Conservation (phyloP, 2,888 invertebrate species). For the Dolichopus griseipennis region DNA sequence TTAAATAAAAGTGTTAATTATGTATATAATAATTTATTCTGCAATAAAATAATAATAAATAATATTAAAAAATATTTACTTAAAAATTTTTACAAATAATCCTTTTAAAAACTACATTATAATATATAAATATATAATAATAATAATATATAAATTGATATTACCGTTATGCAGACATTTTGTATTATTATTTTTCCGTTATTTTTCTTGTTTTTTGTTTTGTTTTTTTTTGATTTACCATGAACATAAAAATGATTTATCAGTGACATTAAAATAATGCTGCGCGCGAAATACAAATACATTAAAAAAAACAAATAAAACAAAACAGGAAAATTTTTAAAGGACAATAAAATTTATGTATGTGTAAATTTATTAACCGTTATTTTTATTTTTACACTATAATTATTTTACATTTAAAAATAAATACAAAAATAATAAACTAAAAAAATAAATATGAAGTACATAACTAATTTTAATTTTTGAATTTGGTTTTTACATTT, state of each 20-base stretch:
- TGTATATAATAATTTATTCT: too few species aligned
- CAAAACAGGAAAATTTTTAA: background rate
- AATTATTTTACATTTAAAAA: too few species aligned
- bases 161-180: background rate
- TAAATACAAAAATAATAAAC: too few species aligned
- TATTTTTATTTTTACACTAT: slow-evolving; percentile 22
- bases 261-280: slow-evolving; percentile 42
- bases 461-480: too few species aligned
- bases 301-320: background rate
- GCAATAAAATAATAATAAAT: background rate
- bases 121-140: too few species aligned
- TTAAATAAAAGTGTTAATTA: too few species aligned
- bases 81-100: background rate
- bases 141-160: too few species aligned
- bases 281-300: background rate
- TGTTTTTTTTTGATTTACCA: slow-evolving; percentile 39
- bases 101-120: background rate
- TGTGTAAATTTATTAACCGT: background rate
- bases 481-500: too few species aligned
- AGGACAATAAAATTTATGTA: background rate
- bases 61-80: background rate
- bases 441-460: too few species aligned
- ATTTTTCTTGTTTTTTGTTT: background rate
- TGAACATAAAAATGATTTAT: slow-evolving; percentile 44
- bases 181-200: background rate